Evolutionary conservation across 2,113 vertebrate species (phyloP).

Genomic region (Embiotoca jacksoni): DNA sequence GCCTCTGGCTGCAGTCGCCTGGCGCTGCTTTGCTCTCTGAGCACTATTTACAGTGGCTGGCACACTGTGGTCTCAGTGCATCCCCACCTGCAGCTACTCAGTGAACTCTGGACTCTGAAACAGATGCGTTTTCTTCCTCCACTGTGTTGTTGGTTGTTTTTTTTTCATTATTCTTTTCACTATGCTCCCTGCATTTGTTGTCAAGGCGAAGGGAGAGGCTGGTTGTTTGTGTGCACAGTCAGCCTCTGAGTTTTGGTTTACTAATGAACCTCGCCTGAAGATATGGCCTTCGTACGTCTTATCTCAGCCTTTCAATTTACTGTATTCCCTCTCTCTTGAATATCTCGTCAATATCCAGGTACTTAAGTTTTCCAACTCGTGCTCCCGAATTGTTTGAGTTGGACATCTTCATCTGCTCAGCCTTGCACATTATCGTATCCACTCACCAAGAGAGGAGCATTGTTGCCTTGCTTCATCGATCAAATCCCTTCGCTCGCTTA

Average conservation of each 20-base stretch:
- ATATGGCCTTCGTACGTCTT: not conserved
- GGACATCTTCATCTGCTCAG: slow-evolving; percentile 10
- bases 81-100: slow-evolving; percentile 40
- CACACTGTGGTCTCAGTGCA: slow-evolving; percentile 38
- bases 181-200: slow-evolving; percentile 48
- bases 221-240: slow-evolving; percentile 22
- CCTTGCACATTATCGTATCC: slow-evolving; percentile 24
- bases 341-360: not conserved
- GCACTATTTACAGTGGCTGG: slow-evolving; percentile 53
- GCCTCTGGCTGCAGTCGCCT: slow-evolving; percentile 35
- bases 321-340: not conserved
- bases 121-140: slow-evolving; percentile 52
- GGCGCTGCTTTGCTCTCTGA: slow-evolving; percentile 42
- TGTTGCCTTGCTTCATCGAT: slow-evolving; percentile 65
- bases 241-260: not conserved
- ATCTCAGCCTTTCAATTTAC: not conserved
- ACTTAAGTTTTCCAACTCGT: not conserved
- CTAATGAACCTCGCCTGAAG: slow-evolving; percentile 9
- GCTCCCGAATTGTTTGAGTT: slow-evolving; percentile 3
- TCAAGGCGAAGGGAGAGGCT: slow-evolving; percentile 3
- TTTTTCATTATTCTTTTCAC: slow-evolving; percentile 17
- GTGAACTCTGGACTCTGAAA: slow-evolving; percentile 70
- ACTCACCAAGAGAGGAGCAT: slow-evolving; percentile 30
- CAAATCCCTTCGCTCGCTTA: slow-evolving; percentile 57
- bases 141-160: not conserved